phyloP scores from a whole-genome alignment of 2,797 vertebrate species.

The Rhynchonycteris naso region DNA sequence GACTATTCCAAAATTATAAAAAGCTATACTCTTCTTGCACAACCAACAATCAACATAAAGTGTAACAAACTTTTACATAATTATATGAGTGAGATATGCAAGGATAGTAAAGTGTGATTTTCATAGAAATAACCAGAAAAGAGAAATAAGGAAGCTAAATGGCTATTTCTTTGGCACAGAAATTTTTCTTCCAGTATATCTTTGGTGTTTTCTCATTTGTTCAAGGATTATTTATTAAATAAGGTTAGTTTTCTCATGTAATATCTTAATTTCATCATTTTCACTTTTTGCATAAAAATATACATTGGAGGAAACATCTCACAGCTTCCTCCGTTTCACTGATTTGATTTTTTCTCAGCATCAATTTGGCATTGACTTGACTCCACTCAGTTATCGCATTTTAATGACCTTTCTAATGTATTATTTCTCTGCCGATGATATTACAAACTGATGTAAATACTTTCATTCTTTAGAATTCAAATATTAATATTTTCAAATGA shows the following conservation, averaged over 20 bases:
- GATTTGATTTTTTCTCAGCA: constrained; percentile 9
- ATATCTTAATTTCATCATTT: neutral
- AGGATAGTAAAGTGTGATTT: neutral
- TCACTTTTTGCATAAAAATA: neutral
- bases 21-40: neutral
- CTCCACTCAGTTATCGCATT: neutral
- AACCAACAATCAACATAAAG: neutral
- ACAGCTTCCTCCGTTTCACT: neutral
- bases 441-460: constrained; percentile 9
- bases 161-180: neutral
- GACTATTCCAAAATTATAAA: constrained; percentile 10
- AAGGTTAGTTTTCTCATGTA: neutral
- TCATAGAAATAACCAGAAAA: neutral
- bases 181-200: neutral
- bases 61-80: neutral
- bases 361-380: neutral
- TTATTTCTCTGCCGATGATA: constrained; percentile 24
- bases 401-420: neutral
- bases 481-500: neutral
- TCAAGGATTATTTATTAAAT: neutral
- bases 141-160: neutral
- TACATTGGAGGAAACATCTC: neutral
- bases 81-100: neutral
- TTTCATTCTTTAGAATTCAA: constrained; percentile 36
- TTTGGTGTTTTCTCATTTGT: neutral